A percentile compares a stretch with the other conserved stretches of the same genome.
phyloP scores from a whole-genome alignment of 2,888 invertebrate species.

The Xestia sexstrigata region DNA sequence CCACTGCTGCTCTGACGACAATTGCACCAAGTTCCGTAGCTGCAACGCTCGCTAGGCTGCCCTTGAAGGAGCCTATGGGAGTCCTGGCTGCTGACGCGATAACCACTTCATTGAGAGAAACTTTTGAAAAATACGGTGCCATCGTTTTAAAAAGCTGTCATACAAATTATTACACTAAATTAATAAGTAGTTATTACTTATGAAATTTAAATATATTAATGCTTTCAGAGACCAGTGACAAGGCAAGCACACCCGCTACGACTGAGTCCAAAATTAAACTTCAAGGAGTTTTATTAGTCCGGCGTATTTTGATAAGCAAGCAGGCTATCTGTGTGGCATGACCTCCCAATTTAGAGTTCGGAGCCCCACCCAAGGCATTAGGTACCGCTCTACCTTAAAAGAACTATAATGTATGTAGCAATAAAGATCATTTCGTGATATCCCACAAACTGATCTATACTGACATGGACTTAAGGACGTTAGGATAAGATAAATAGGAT shows the following conservation, averaged over 20 bases:
- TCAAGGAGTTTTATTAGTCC: conserved; percentile 80
- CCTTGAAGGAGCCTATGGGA: conserved; percentile 99
- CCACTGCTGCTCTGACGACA: conserved; percentile 96
- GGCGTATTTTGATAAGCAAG: conserved; percentile 81
- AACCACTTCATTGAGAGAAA: conserved; percentile 95
- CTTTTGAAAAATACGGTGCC: conserved; percentile 86
- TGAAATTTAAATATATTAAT: conserved; percentile 10
- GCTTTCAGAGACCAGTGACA: conserved; percentile 59
- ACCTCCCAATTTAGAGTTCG: not conserved
- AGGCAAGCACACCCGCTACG: conserved; percentile 70
- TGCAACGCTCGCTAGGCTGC: conserved; percentile 94
- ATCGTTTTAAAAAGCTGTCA: conserved; percentile 82
- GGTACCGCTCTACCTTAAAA: not conserved
- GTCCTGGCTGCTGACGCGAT: conserved; percentile 98
- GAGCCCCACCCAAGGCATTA: not conserved
- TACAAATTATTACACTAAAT: too few relatives aligned
- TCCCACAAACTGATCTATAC: not conserved
- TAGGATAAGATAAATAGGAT: not conserved
- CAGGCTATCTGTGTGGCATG: not conserved
- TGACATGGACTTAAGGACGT: not conserved
- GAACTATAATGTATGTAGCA: not conserved
- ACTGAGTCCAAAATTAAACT: conserved; percentile 71
- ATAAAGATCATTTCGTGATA: conserved; percentile 4
- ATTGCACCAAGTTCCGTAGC: conserved; percentile 97
- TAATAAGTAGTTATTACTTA: too few relatives aligned